phyloP scores from a whole-genome alignment of 2,113 vertebrate species.

The Emberiza fucata region DNA sequence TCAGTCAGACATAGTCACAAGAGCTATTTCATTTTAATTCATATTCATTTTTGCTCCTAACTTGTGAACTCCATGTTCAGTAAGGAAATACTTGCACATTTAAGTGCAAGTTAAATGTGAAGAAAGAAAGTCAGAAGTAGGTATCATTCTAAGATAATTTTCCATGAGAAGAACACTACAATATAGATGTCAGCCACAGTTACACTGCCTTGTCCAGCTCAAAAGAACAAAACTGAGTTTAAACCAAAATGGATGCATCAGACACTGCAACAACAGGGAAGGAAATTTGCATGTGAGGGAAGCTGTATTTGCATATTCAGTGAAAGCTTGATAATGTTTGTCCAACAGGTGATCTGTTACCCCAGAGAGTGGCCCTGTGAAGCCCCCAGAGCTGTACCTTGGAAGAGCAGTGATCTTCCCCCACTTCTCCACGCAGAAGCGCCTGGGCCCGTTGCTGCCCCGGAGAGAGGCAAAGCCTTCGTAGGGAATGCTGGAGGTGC shows the following conservation, averaged over 20 bases:
- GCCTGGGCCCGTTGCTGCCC: conserved; percentile 93
- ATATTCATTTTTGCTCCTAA: background rate
- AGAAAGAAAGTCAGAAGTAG: background rate
- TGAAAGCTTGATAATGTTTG: background rate
- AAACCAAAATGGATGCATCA: background rate
- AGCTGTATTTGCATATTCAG: background rate
- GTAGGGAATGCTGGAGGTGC: conserved; percentile 95
- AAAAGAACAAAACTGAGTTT: background rate
- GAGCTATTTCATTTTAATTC: background rate
- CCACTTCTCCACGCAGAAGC: conserved; percentile 98
- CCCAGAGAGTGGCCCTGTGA: background rate
- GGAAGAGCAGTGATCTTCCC: conserved; percentile 97
- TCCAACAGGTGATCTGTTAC: background rate
- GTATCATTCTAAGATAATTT: background rate
- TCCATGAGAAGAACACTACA: background rate
- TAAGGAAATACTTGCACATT: background rate
- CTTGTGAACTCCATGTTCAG: background rate
- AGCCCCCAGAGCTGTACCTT: conserved; percentile 75
- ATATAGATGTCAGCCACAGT: background rate
- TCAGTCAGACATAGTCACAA: background rate
- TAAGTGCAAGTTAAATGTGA: too few species aligned
- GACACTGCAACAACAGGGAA: background rate
- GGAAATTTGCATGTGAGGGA: background rate
- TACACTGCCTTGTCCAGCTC: background rate
- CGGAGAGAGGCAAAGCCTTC: conserved; percentile 95